Conservation (phyloP, 2,113 vertebrate species). For the Sturnus vulgaris region DNA sequence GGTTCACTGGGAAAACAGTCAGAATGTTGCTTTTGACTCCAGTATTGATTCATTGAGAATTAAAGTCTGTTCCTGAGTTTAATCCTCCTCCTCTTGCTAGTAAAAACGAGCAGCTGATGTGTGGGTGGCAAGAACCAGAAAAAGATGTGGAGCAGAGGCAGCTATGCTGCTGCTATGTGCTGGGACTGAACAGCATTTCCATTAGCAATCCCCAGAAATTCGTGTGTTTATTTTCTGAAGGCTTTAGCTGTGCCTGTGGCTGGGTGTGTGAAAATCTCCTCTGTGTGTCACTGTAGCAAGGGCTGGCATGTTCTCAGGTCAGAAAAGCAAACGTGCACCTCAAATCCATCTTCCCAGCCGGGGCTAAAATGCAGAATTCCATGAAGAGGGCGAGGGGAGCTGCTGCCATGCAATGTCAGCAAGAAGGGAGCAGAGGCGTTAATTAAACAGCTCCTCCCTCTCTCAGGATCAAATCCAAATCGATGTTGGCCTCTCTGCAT, state of each 20-base stretch:
- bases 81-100: neutral
- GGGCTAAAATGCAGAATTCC: neutral
- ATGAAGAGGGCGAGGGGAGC: neutral
- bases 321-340: neutral
- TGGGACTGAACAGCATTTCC: neutral
- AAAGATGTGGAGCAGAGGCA: neutral
- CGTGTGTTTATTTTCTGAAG: neutral
- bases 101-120: neutral
- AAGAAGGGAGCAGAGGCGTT: neutral
- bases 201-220: neutral
- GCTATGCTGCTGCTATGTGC: fast-evolving
- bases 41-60: neutral
- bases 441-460: slow-evolving; percentile 1
- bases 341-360: neutral
- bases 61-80: neutral
- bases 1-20: neutral
- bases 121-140: neutral
- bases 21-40: neutral
- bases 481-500: neutral
- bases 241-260: neutral
- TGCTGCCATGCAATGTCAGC: neutral
- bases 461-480: neutral
- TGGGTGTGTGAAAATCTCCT: neutral
- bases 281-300: neutral
- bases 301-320: neutral